A percentile compares a stretch with the other conserved stretches of the same genome.
These are phyloP conservation scores for Drosophila kurseongensis DNA, from an alignment of 1,140 invertebrate species.

Conservation along the genomic window DNA sequence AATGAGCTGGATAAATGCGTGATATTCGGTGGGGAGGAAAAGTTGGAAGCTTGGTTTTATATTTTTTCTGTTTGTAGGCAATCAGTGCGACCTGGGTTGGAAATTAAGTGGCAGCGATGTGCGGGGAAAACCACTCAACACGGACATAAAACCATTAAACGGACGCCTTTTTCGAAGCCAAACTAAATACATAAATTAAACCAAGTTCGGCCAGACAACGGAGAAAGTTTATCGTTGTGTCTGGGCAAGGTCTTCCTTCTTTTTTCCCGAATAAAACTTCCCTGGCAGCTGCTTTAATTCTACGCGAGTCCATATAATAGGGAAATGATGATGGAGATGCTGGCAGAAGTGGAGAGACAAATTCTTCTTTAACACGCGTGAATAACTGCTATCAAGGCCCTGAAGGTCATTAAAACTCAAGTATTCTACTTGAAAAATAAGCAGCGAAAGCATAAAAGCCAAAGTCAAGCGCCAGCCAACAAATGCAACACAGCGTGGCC, in stretches of 20 bases:
- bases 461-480: slow-evolving; percentile 46
- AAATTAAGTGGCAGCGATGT: slow-evolving; percentile 38
- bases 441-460: slow-evolving; percentile 49
- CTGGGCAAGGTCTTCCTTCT: slow-evolving; percentile 12
- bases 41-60: slow-evolving; percentile 21
- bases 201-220: slow-evolving; percentile 40
- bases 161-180: slow-evolving; percentile 58
- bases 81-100: slow-evolving; percentile 31
- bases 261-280: slow-evolving; percentile 55
- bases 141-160: slow-evolving; percentile 67
- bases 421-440: slow-evolving; percentile 60
- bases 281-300: slow-evolving; percentile 67
- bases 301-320: slow-evolving; percentile 30
- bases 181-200: slow-evolving; percentile 81
- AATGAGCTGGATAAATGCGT: slow-evolving; percentile 35
- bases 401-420: slow-evolving; percentile 78
- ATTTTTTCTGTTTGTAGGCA: slow-evolving; percentile 29
- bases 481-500: slow-evolving; percentile 64
- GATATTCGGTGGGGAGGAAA: background rate
- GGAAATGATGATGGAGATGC: slow-evolving; percentile 20
- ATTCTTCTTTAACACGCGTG: slow-evolving; percentile 66
- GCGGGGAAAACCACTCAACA: slow-evolving; percentile 59
- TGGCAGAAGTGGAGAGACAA: slow-evolving; percentile 33
- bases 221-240: slow-evolving; percentile 57
- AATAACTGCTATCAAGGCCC: slow-evolving; percentile 64